These are phyloP conservation scores for Drosophila arizonae DNA, from an alignment of 1,140 invertebrate species.

Conservation along the genomic window DNA sequence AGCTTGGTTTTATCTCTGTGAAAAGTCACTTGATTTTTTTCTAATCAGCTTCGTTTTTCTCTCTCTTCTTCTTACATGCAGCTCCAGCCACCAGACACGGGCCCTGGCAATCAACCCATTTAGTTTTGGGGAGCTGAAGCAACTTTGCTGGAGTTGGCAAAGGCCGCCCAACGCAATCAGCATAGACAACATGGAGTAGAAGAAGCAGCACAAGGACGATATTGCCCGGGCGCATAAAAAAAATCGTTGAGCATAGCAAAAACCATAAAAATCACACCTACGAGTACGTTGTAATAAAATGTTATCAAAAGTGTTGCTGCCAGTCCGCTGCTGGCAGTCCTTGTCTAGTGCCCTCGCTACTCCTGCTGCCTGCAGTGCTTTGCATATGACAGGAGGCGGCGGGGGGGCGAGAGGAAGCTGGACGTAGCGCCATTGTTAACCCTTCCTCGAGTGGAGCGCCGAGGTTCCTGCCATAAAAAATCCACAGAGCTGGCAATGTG, in stretches of 20 bases:
- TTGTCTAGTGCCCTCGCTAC: not conserved
- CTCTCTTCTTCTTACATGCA: constrained; percentile 20
- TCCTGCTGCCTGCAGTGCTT: constrained; percentile 35
- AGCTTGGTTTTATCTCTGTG: not conserved
- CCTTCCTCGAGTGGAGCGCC: constrained; percentile 54
- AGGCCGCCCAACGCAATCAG: constrained; percentile 57
- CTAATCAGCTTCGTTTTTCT: constrained; percentile 38
- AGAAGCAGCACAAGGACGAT: constrained; percentile 23
- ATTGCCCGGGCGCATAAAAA: constrained; percentile 50
- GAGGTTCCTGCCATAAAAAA: constrained; percentile 64
- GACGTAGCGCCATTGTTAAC: constrained; percentile 71
- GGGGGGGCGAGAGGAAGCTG: constrained; percentile 42
- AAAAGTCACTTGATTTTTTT: constrained; percentile 28
- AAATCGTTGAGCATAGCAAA: constrained; percentile 78
- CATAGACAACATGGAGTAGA: constrained; percentile 64
- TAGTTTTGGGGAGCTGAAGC: constrained; percentile 3
- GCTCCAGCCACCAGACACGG: not conserved
- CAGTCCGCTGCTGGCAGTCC: constrained; percentile 45
- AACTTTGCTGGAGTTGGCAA: not conserved
- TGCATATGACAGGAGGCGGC: constrained; percentile 70
- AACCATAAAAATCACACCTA: constrained; percentile 81
- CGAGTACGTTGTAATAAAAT: constrained; percentile 81
- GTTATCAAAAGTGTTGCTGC: constrained; percentile 80
- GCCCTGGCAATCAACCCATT: constrained; percentile 43
- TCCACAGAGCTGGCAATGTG: constrained; percentile 63